These are phyloP conservation scores for Candidula unifasciata DNA, from an alignment of 2,888 invertebrate species.

Conservation along the genomic window DNA sequence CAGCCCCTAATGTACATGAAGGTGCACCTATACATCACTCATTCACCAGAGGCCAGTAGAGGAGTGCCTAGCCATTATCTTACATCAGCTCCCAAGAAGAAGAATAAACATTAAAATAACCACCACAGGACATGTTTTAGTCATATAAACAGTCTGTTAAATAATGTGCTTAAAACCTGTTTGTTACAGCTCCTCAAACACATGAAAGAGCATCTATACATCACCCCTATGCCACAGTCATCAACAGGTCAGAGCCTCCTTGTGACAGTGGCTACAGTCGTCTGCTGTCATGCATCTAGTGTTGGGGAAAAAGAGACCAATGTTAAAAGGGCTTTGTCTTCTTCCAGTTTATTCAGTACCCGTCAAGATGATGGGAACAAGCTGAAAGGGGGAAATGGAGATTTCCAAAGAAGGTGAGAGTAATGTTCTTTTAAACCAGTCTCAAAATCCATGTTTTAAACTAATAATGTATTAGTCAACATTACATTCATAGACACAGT, in stretches of 20 bases:
- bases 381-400: slow-evolving; percentile 43
- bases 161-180: not conserved
- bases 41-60: too few species aligned
- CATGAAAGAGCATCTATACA: not conserved
- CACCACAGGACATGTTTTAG: too few species aligned
- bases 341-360: slow-evolving; percentile 6
- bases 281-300: not conserved
- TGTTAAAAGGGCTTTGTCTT: not conserved
- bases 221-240: not conserved
- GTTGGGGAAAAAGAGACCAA: not conserved
- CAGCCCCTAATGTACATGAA: too few species aligned
- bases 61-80: too few species aligned
- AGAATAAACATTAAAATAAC: too few species aligned
- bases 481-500: too few species aligned
- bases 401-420: slow-evolving; percentile 42
- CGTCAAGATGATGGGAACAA: slow-evolving; percentile 39
- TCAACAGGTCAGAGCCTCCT: not conserved
- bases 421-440: not conserved
- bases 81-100: too few species aligned
- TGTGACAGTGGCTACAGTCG: not conserved
- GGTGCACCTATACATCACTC: too few species aligned
- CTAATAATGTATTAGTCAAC: too few species aligned
- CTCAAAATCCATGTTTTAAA: too few species aligned
- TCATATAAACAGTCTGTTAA: too few species aligned
- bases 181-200: not conserved